A percentile compares a stretch with the other conserved stretches of the same genome.
phyloP scores from a whole-genome alignment of 2,888 invertebrate genomes.

The Odiellus spinosus region DNA sequence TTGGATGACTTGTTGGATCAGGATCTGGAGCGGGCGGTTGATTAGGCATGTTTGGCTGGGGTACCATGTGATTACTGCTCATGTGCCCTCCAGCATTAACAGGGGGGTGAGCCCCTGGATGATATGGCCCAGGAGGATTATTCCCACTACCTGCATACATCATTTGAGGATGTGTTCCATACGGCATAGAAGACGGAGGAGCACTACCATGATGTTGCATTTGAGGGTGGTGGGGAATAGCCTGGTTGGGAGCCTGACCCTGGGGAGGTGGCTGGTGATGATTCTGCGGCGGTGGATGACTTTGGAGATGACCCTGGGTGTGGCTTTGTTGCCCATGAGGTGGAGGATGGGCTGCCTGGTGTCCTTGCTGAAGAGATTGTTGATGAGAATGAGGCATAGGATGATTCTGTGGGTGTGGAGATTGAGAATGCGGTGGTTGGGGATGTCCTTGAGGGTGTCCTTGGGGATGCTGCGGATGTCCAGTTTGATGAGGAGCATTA shows the following conservation, averaged over 20 bases:
- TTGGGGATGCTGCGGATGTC: too few relatives aligned
- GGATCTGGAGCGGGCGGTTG: background rate
- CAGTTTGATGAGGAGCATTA: too few relatives aligned
- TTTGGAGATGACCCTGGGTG: too few relatives aligned
- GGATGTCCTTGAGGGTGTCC: background rate
- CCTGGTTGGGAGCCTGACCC: conserved; percentile 2
- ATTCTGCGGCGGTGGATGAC: conserved; percentile 5
- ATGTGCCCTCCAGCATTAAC: background rate
- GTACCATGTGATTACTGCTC: background rate
- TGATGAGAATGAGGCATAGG: conserved; percentile 4
- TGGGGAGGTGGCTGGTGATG: conserved; percentile 8
- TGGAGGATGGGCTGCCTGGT: conserved; percentile 2
- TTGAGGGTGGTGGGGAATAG: too few relatives aligned
- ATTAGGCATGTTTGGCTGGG: background rate
- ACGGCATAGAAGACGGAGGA: too few relatives aligned
- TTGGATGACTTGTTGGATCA: background rate
- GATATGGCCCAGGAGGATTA: background rate
- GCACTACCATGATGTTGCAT: too few relatives aligned
- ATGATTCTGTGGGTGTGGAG: background rate
- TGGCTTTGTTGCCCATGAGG: too few relatives aligned
- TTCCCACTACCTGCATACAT: too few relatives aligned
- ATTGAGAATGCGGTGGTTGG: background rate
- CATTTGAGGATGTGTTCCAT: too few relatives aligned
- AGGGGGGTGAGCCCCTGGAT: background rate
- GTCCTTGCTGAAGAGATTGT: background rate